phyloP scores from a whole-genome alignment of 2,113 vertebrate species.

The Mus musculus region DNA sequence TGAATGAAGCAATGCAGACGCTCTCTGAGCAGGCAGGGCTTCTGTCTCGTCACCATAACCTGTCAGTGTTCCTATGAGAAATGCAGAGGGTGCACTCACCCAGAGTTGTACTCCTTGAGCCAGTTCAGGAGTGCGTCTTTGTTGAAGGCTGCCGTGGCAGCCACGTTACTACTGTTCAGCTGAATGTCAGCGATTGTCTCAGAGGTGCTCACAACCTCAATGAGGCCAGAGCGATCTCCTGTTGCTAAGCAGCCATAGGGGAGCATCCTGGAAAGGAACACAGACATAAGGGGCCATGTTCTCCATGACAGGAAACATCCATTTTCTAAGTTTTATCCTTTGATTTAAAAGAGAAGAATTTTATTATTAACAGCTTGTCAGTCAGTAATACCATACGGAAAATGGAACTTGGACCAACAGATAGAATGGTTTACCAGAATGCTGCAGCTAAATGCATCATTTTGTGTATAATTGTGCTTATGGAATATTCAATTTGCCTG shows the following conservation, averaged over 20 bases:
- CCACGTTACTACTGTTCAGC: slow-evolving; percentile 97
- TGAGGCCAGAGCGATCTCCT: slow-evolving; percentile 96
- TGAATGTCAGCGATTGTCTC: slow-evolving; percentile 99
- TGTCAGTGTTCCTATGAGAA: neutral
- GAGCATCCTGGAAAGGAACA: slow-evolving; percentile 90
- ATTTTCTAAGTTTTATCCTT: neutral
- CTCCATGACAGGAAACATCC: slow-evolving; percentile 11
- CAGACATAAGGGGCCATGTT: neutral
- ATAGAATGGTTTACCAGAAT: slow-evolving; percentile 70
- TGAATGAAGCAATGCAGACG: slow-evolving; percentile 16
- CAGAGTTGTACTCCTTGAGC: slow-evolving; percentile 98
- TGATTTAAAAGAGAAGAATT: neutral
- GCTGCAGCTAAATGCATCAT: neutral
- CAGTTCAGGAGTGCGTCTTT: slow-evolving; percentile 99
- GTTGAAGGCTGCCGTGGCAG: slow-evolving; percentile 98
- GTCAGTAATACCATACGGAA: neutral
- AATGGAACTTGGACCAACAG: slow-evolving; percentile 59
- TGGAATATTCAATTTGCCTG: slow-evolving; percentile 8
- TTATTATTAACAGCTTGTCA: neutral
- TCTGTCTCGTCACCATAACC: neutral
- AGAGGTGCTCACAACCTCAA: slow-evolving; percentile 96
- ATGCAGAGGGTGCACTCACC: slow-evolving; percentile 85
- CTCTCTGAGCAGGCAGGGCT: neutral
- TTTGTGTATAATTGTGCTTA: slow-evolving; percentile 19
- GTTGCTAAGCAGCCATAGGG: slow-evolving; percentile 98